Conservation (phyloP, 1,140 invertebrate genomes). For the Drosophila arizonae region DNA sequence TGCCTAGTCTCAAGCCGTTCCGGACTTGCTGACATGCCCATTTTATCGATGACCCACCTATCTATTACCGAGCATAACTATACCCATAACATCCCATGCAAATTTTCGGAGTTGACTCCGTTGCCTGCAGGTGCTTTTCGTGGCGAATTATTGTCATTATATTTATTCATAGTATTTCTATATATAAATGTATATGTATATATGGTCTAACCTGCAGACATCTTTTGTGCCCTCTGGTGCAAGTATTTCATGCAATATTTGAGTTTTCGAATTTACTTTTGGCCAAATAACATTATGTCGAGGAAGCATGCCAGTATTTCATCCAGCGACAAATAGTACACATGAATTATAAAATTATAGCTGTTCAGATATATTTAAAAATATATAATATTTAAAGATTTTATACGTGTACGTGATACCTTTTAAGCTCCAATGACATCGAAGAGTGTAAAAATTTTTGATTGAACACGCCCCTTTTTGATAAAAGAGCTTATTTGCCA, state of each 20-base stretch:
- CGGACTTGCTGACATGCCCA: slow-evolving; percentile 58
- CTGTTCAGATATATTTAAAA: no score
- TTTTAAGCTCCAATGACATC: no score
- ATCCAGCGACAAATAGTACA: no score
- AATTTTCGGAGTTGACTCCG: slow-evolving; percentile 46
- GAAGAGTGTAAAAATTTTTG: no score
- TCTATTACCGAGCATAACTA: slow-evolving; percentile 39
- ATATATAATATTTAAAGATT: no score
- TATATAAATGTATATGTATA: slow-evolving; percentile 1
- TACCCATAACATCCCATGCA: slow-evolving; percentile 45
- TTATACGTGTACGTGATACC: no score
- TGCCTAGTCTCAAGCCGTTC: slow-evolving; percentile 31
- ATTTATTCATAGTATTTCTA: slow-evolving; percentile 16
- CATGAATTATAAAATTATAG: no score
- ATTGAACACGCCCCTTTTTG: no score
- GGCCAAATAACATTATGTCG: slow-evolving; percentile 49
- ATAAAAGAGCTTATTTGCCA: no score
- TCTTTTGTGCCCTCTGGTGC: slow-evolving; percentile 3
- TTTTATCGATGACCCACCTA: slow-evolving; percentile 58
- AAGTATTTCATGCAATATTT: slow-evolving; percentile 60
- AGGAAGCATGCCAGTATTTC: slow-evolving; percentile 59
- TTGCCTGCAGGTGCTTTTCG: slow-evolving; percentile 77
- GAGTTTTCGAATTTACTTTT: slow-evolving; percentile 32
- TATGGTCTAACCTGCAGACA: neutral
- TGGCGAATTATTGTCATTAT: slow-evolving; percentile 78